Conservation (phyloP, 2,888 invertebrate genomes). For the Ormyrus nitidulus region DNA sequence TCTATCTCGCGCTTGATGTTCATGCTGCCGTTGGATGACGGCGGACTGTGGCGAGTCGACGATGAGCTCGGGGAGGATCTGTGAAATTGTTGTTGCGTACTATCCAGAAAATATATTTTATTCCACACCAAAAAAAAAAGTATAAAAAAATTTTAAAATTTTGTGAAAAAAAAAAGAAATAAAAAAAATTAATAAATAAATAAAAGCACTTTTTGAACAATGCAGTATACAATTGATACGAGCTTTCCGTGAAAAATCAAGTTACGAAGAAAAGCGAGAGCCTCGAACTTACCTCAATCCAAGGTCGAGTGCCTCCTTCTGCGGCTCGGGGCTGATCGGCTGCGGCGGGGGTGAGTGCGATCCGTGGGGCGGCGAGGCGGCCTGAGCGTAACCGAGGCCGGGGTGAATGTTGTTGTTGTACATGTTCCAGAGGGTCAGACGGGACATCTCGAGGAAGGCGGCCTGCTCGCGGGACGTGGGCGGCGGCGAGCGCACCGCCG, state of each 20-base stretch:
- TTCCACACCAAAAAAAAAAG: too few relatives aligned
- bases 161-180: too few relatives aligned
- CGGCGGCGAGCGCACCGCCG: slow-evolving; percentile 13
- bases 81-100: neutral
- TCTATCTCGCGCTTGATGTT: slow-evolving; percentile 77
- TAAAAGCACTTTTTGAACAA: neutral
- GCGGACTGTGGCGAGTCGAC: slow-evolving; percentile 71
- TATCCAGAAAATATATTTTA: neutral
- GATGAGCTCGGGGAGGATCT: slow-evolving; percentile 75
- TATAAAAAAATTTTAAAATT: too few relatives aligned
- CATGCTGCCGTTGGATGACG: slow-evolving; percentile 72
- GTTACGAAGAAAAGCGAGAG: neutral
- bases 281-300: slow-evolving; percentile 71
- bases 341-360: slow-evolving; percentile 76
- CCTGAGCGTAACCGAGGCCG: slow-evolving; percentile 65
- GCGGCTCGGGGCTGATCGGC: slow-evolving; percentile 76
- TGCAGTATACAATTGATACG: too few relatives aligned
- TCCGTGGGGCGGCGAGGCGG: slow-evolving; percentile 73
- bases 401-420: slow-evolving; percentile 80
- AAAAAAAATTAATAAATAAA: too few relatives aligned
- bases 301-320: slow-evolving; percentile 91
- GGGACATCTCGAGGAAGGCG: slow-evolving; percentile 86
- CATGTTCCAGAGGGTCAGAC: slow-evolving; percentile 86
- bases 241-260: too few relatives aligned
- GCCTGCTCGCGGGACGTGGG: slow-evolving; percentile 31